These are phyloP conservation scores for Agrenia bidenticulata DNA, from an alignment of 2,888 invertebrate genomes.

Conservation along the genomic window DNA sequence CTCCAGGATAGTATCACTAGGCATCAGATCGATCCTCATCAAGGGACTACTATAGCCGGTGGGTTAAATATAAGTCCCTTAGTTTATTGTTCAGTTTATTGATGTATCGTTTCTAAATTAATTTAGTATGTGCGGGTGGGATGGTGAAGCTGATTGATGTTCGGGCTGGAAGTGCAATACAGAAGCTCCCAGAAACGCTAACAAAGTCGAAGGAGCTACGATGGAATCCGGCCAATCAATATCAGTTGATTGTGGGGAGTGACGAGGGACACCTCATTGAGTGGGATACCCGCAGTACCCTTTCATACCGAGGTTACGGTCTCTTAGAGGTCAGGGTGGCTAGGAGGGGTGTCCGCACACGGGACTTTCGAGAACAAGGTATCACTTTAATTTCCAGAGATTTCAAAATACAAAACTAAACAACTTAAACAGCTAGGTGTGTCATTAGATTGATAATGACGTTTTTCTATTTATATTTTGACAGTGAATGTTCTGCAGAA, in stretches of 20 bases:
- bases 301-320: slow-evolving; percentile 33
- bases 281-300: slow-evolving; percentile 39
- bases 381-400: background rate
- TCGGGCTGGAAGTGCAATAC: slow-evolving; percentile 34
- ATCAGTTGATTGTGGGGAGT: slow-evolving; percentile 35
- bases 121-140: slow-evolving; percentile 29
- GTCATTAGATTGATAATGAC: background rate
- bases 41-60: slow-evolving; percentile 33
- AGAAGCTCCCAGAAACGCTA: slow-evolving; percentile 35
- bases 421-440: no score
- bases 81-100: background rate
- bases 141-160: slow-evolving; percentile 32
- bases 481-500: slow-evolving; percentile 22
- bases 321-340: slow-evolving; percentile 21
- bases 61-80: background rate
- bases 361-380: slow-evolving; percentile 22
- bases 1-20: slow-evolving; percentile 28
- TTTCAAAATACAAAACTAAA: background rate
- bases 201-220: slow-evolving; percentile 22
- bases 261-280: slow-evolving; percentile 37
- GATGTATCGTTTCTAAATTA: no score
- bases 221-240: slow-evolving; percentile 38
- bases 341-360: slow-evolving; percentile 25
- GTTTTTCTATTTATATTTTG: background rate
- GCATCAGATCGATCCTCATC: slow-evolving; percentile 37